These are phyloP conservation scores for Brachionus koreanus DNA, from an alignment of 1,140 invertebrate genomes.

Conservation along the genomic window DNA sequence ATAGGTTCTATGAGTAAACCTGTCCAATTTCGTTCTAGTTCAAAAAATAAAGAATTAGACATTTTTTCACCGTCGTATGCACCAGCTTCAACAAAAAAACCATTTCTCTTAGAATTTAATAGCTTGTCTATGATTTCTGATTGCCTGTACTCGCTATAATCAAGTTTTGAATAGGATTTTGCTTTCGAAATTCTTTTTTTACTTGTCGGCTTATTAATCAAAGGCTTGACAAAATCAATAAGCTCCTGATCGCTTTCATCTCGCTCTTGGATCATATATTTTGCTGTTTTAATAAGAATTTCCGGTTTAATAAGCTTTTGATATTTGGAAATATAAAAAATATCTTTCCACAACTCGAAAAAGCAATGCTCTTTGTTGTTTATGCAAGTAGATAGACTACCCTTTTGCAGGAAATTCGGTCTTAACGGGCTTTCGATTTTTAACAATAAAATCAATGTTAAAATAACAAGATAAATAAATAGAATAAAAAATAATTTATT, in stretches of 20 bases:
- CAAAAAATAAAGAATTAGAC: slow-evolving; percentile 67
- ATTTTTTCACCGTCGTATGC: slow-evolving; percentile 63
- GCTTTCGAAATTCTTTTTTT: not conserved
- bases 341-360: not conserved
- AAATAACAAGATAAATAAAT: not conserved
- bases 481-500: not conserved
- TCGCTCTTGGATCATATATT: slow-evolving; percentile 1
- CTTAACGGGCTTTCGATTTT: not conserved
- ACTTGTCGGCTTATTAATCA: not conserved
- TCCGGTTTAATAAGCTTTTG: not conserved
- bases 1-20: slow-evolving; percentile 71
- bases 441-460: not conserved
- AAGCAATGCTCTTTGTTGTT: not conserved
- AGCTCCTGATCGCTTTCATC: not conserved
- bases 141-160: not conserved
- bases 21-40: slow-evolving; percentile 67
- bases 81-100: slow-evolving; percentile 63
- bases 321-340: not conserved
- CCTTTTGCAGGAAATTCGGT: not conserved
- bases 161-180: not conserved
- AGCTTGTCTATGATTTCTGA: not conserved
- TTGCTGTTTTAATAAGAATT: not conserved
- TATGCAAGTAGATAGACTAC: not conserved
- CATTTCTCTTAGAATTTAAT: not conserved
- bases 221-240: not conserved